Percentiles rank a stretch among this genome's conserved stretches.
Evolutionary conservation across 2,888 invertebrate genomes (phyloP).

Genomic region (Cylloceria caligata): DNA sequence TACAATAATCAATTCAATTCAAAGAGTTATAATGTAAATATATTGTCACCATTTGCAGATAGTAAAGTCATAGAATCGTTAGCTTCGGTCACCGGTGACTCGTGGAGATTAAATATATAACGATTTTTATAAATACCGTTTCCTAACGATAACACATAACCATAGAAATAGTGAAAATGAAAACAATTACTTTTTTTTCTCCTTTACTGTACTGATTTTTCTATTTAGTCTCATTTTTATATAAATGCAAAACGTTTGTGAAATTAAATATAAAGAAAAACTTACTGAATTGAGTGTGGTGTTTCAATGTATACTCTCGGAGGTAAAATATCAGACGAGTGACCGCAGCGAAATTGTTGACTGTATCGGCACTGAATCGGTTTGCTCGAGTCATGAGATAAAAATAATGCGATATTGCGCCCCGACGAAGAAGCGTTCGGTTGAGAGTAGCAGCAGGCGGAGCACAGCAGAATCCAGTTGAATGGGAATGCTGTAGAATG

Average conservation of each 20-base stretch:
- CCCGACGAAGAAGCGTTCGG: constrained; percentile 28
- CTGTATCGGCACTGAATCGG: constrained; percentile 27
- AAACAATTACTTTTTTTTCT: not conserved
- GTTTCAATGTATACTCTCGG: constrained; percentile 5
- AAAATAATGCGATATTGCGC: constrained; percentile 52
- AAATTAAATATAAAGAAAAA: not conserved
- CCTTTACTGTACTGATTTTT: too few species aligned
- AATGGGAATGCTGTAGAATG: constrained; percentile 85
- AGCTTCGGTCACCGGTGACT: too few species aligned
- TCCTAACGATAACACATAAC: too few species aligned
- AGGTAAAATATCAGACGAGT: not conserved
- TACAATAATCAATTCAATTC: not conserved
- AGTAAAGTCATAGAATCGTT: not conserved
- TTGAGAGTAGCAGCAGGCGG: constrained; percentile 33
- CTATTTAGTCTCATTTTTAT: too few species aligned
- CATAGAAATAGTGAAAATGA: not conserved
- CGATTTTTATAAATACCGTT: too few species aligned
- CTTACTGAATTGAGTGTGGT: not conserved
- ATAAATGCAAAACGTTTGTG: too few species aligned
- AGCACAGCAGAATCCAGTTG: constrained; percentile 74
- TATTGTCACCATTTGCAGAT: not conserved
- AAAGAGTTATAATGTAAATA: not conserved
- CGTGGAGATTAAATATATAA: too few species aligned
- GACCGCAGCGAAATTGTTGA: not conserved
- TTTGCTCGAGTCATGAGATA: constrained; percentile 9